A percentile compares a stretch with the other conserved stretches of the same genome.
These are phyloP conservation scores for Blennius ocellaris DNA, from an alignment of 2,113 vertebrate species.

Conservation along the genomic window DNA sequence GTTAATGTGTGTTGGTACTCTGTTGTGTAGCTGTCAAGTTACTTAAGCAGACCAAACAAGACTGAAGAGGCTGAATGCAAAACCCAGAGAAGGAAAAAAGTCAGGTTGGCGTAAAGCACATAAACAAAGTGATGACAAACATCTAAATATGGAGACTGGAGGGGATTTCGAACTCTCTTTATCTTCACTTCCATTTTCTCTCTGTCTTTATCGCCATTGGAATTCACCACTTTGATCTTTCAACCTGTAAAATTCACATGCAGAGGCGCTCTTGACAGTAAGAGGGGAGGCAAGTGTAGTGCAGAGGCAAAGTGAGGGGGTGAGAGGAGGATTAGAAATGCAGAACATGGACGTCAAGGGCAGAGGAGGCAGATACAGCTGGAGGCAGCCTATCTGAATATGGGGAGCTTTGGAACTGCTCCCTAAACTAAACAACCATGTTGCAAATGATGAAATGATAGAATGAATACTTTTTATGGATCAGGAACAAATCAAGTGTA, in stretches of 20 bases:
- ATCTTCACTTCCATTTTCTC: conserved; percentile 61
- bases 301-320: conserved; percentile 70
- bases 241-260: conserved; percentile 71
- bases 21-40: conserved; percentile 41
- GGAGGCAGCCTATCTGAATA: conserved; percentile 67
- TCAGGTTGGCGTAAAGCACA: conserved; percentile 56
- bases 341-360: conserved; percentile 77
- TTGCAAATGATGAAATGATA: conserved; percentile 63
- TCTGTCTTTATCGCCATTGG: conserved; percentile 62
- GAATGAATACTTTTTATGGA: conserved; percentile 43
- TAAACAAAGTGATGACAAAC: conserved; percentile 66
- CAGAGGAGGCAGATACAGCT: conserved; percentile 75
- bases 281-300: conserved; percentile 61
- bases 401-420: conserved; percentile 50
- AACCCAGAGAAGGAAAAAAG: conserved; percentile 36
- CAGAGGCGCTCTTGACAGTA: conserved; percentile 67
- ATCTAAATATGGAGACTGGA: conserved; percentile 70
- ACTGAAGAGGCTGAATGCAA: conserved; percentile 15
- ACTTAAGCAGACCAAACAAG: conserved; percentile 54
- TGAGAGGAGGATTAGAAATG: conserved; percentile 73
- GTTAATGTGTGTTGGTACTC: conserved; percentile 42
- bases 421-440: conserved; percentile 59
- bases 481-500: conserved; percentile 21
- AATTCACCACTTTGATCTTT: conserved; percentile 71
- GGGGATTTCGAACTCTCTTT: conserved; percentile 65